phyloP scores from a whole-genome alignment of 2,888 invertebrate species.

The Dioctria rufipes region DNA sequence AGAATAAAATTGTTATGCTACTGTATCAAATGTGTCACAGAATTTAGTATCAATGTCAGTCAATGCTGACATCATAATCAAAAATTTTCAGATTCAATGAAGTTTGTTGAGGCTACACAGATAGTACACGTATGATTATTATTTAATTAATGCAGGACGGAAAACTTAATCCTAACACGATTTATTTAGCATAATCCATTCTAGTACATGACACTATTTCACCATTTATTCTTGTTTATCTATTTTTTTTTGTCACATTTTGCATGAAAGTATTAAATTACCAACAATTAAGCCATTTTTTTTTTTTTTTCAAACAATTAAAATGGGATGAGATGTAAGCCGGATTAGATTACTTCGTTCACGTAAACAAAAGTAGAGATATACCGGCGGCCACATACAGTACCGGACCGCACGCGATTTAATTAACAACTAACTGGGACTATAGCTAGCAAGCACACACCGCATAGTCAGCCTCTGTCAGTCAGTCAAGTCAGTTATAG shows the following conservation, averaged over 20 bases:
- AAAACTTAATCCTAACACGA: not conserved
- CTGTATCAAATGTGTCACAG: not conserved
- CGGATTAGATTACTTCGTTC: conserved; percentile 37
- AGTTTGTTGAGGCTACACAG: conserved; percentile 26
- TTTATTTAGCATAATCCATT: conserved; percentile 25
- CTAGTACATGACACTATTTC: conserved; percentile 35
- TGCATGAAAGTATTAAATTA: conserved; percentile 33
- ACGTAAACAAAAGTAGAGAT: conserved; percentile 17
- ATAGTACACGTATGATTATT: not conserved
- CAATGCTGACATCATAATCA: conserved; percentile 1
- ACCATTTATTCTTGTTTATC: not conserved
- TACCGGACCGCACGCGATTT: conserved; percentile 48
- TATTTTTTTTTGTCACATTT: not conserved
- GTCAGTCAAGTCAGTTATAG: conserved; percentile 5
- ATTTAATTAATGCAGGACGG: no score
- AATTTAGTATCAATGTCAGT: not conserved
- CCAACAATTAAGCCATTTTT: conserved; percentile 46
- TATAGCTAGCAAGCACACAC: not conserved
- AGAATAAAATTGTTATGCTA: not conserved
- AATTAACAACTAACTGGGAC: conserved; percentile 42
- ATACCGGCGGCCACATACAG: conserved; percentile 18
- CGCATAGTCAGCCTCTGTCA: no score
- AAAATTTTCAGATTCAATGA: not conserved
- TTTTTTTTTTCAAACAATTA: not conserved
- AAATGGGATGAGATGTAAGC: conserved; percentile 36